These are phyloP conservation scores for Cinclus cinclus DNA, from an alignment of 2,113 vertebrate species.

Conservation along the genomic window DNA sequence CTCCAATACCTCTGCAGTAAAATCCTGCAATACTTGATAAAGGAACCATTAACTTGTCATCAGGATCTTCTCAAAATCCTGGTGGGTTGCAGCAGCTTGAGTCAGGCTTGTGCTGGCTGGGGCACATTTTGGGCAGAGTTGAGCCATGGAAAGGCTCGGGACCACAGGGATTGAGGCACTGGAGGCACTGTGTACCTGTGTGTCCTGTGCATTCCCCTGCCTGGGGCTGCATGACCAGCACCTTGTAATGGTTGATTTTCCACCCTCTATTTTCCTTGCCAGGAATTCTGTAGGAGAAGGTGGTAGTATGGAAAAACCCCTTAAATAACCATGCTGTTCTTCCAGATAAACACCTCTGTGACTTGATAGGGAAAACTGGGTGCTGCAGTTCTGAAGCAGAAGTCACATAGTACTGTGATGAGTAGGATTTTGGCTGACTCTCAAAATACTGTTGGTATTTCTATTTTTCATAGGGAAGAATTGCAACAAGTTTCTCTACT, in stretches of 20 bases:
- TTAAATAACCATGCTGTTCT: neutral
- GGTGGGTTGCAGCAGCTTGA: neutral
- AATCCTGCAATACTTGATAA: neutral
- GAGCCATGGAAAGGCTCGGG: rapidly evolving
- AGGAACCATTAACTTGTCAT: neutral
- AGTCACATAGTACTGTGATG: neutral
- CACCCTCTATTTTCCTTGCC: neutral
- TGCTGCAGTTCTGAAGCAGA: neutral
- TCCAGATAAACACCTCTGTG: neutral
- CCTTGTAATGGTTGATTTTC: neutral
- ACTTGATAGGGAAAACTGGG: neutral
- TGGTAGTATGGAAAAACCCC: neutral
- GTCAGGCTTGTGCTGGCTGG: neutral
- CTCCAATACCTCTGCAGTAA: neutral
- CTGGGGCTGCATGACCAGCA: neutral
- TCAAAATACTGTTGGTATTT: neutral
- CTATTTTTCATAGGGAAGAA: neutral
- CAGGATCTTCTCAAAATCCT: neutral
- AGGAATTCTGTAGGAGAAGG: neutral
- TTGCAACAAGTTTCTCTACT: neutral
- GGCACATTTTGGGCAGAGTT: neutral
- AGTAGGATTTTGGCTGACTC: neutral
- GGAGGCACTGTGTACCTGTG: neutral
- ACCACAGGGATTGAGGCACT: neutral
- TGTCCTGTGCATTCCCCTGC: neutral